Conservation (phyloP, 2,113 vertebrate genomes). For the Amblyornis subalaris region DNA sequence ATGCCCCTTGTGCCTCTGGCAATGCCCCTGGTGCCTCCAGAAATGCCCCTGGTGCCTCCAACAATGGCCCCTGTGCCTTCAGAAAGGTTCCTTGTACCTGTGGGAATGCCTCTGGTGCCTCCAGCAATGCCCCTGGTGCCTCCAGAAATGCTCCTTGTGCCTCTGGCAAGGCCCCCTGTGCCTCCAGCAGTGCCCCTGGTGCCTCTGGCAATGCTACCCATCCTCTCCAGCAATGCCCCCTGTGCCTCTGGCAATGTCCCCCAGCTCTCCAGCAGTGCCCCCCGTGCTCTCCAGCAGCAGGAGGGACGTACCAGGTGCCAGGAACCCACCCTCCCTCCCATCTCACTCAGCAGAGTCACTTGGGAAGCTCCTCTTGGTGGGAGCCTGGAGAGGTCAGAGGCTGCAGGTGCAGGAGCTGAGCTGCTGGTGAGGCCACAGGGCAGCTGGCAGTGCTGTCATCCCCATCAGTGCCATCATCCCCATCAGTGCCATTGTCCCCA, state of each 20-base stretch:
- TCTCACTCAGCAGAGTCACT: fast-evolving
- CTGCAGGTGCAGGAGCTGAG: background rate
- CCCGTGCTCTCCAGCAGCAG: background rate
- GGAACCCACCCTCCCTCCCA: no score
- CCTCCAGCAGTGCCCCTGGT: background rate
- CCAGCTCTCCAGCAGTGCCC: no score
- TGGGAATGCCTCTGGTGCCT: background rate
- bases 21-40: background rate
- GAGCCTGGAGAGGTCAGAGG: background rate
- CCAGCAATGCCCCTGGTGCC: background rate
- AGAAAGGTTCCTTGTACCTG: background rate
- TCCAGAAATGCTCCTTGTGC: background rate
- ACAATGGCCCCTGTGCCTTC: background rate
- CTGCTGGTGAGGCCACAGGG: fast-evolving
- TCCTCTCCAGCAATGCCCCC: background rate
- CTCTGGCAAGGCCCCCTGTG: background rate
- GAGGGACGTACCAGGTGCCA: background rate
- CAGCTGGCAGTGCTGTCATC: background rate
- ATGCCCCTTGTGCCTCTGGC: background rate
- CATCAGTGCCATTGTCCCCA: no score
- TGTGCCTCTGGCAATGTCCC: no score
- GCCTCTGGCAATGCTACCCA: background rate
- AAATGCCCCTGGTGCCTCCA: background rate
- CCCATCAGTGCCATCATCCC: background rate
- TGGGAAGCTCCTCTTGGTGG: background rate